A percentile compares a stretch with the other conserved stretches of the same genome.
These are phyloP conservation scores for Drosophila tropicalis DNA, from an alignment of 1,140 invertebrate species.

Conservation along the genomic window DNA sequence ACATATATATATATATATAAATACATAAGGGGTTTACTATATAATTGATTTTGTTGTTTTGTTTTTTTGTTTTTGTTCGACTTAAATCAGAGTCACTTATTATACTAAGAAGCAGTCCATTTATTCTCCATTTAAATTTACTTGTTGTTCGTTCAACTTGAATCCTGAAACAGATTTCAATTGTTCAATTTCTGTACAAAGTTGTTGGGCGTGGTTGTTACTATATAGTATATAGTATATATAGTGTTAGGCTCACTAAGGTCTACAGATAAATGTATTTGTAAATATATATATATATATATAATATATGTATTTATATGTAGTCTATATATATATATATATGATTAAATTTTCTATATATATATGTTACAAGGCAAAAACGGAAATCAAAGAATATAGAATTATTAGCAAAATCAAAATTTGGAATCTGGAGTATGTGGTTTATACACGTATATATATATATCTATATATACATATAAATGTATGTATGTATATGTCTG, in stretches of 20 bases:
- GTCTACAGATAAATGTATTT: constrained; percentile 30
- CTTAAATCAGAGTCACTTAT: constrained; percentile 82
- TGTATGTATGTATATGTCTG: constrained; percentile 31
- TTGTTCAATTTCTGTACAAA: constrained; percentile 80
- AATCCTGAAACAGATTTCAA: constrained; percentile 82
- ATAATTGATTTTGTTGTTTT: constrained; percentile 64
- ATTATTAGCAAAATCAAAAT: constrained; percentile 5
- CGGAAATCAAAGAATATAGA: constrained; percentile 9
- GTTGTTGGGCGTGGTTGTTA: constrained; percentile 51
- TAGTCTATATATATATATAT: constrained; percentile 30
- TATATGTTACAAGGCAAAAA: constrained; percentile 19
- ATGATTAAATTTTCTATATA: constrained; percentile 19
- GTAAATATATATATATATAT: constrained; percentile 39
- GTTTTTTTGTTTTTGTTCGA: constrained; percentile 50
- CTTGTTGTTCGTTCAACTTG: constrained; percentile 75
- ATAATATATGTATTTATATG: constrained; percentile 32
- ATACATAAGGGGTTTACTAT: constrained; percentile 74
- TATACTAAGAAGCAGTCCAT: constrained; percentile 80
- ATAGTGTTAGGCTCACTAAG: constrained; percentile 19
- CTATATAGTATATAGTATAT: constrained; percentile 39
- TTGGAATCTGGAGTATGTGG: background rate
- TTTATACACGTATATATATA: constrained; percentile 42
- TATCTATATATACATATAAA: background rate
- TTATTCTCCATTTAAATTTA: constrained; percentile 82
- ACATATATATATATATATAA: constrained; percentile 16